phyloP scores from a whole-genome alignment of 2,113 vertebrate species.

The Notarius quadriscutis region DNA sequence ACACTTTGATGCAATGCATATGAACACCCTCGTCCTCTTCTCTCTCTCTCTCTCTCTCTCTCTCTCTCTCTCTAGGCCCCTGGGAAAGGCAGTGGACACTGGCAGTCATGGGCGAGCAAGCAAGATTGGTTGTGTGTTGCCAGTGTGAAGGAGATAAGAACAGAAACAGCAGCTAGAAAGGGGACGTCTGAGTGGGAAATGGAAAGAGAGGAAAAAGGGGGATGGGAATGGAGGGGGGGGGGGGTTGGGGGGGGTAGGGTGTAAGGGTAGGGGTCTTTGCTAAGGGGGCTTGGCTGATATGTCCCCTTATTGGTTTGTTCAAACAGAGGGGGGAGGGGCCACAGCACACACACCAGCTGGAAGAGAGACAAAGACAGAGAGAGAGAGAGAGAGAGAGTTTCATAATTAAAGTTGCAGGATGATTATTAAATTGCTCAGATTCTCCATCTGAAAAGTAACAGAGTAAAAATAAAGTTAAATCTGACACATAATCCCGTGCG shows the following conservation, averaged over 20 bases:
- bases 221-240: conserved; percentile 41
- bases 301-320: conserved; percentile 75
- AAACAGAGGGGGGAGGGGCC: conserved; percentile 75
- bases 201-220: conserved; percentile 67
- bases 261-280: conserved; percentile 51
- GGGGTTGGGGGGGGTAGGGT: conserved; percentile 62
- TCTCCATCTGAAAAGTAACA: conserved; percentile 57
- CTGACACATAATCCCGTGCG: background rate
- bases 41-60: background rate
- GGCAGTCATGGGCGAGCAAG: background rate
- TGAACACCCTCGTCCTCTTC: background rate
- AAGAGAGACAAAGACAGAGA: conserved; percentile 60
- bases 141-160: conserved; percentile 76
- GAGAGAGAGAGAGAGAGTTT: conserved; percentile 51
- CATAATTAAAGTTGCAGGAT: conserved; percentile 72
- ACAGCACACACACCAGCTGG: conserved; percentile 74
- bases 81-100: conserved; percentile 13
- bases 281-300: conserved; percentile 63
- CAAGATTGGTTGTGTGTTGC: conserved; percentile 61
- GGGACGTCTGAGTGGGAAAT: conserved; percentile 66
- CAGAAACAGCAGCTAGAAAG: conserved; percentile 59
- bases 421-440: conserved; percentile 58
- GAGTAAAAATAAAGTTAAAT: conserved; percentile 57
- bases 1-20: too few relatives aligned
- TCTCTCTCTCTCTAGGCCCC: conserved; percentile 15